Base-by-base conservation (phyloP, 2,113 vertebrate species). In the Brachypodius melanocephalos region DNA sequence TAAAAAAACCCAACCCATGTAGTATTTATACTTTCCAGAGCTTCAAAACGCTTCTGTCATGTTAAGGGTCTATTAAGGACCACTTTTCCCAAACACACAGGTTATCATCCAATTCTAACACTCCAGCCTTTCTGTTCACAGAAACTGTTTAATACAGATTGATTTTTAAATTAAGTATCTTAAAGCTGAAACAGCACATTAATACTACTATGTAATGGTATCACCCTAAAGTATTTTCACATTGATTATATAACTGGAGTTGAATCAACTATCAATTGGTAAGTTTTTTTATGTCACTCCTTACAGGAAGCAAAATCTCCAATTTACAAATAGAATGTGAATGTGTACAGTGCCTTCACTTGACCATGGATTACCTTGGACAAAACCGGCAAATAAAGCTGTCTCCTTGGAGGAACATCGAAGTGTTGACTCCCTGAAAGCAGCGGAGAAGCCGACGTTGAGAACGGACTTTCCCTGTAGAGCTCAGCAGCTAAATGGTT, bases 401-500 rank as follows among this genome's bases (percentile, higher is more conserved):
- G 99, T 93, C 99, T 98, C 85, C 99, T 98, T 13, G 99, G 99
- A 36, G 99, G 99, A 85, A 99, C 99, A 87, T 99, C 99, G 15
- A 99, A 99, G 97, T 99, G 99, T 48, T 99, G 99, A 96, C 98
- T 99, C 89, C 99, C 99, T 6, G 99, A 99, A 17, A 99, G 98
- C 94, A 99, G 97, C 0, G 99, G 99, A 73, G 99, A 99, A 32
- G 99, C 98, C 28, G 99, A 99, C 11, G 99, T 99, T 71, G 99
- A 99, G 97, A 99, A 99, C 0, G 99, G 99, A 95, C 99, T 99
- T 86, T 99, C 99, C 96, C 99, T 98, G 94, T 99, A 99, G 6
- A 99, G 98, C 96, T 99, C 99, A 79, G 99, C 99, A 55, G 99
- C 99, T 95, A 99, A 97, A 86, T 99, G 99, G 97, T 99, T 99